Evolutionary conservation across 2,113 vertebrate species (phyloP), one percentile per base, ranked within the genome.

Genomic region (Eptesicus fuscus): DNA sequence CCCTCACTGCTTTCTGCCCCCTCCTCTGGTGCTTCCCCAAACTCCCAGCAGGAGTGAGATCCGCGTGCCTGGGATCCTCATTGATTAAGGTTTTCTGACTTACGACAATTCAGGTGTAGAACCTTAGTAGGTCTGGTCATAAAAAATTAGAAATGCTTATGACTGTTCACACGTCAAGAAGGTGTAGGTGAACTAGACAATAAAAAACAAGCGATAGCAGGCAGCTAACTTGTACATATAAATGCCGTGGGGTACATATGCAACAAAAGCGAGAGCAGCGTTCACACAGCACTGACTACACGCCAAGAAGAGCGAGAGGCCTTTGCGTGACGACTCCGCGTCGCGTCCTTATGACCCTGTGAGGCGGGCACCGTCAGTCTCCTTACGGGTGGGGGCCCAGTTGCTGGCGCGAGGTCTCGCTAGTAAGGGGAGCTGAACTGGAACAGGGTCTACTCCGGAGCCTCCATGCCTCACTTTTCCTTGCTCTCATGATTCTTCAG

Each of bases 221-320:
- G 53, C 9, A n/a, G 11, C 32, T 4, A 7, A 44, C 28, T 3
- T 51, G 79, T 6, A 37, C 5, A 4, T 35, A 1, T 3, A 35
- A 11, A 17, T 14, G 35, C 10, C 25, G 20, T 2, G 13, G 30
- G 47, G 47, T 35, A 44, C 51, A 61, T 2, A 7, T 11, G 35
- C 61, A 79, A 13, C 17, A 44, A 4, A 51, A 30, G 8, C 1
- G 37, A 10, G 11, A 4, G 25, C 0, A 5, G 70, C 49, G 35
- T 4, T 28, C 3, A 17, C 9, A 1, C 0, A 1, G 40, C 28
- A n/a, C 28, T 18, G 16, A 9, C 12, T 22, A 1, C 4, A 28
- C 0, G 9, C 28, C 76, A 23, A 16, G 71, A 59, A 18, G 49
- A 49, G 63, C n/a, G 20, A 2, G 0, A 35, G 20, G 28, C 63